Evolutionary conservation across 2,113 vertebrate genomes (phyloP), one percentile per base, ranked within the genome.

Genomic region (Atlantisia rogersi): DNA sequence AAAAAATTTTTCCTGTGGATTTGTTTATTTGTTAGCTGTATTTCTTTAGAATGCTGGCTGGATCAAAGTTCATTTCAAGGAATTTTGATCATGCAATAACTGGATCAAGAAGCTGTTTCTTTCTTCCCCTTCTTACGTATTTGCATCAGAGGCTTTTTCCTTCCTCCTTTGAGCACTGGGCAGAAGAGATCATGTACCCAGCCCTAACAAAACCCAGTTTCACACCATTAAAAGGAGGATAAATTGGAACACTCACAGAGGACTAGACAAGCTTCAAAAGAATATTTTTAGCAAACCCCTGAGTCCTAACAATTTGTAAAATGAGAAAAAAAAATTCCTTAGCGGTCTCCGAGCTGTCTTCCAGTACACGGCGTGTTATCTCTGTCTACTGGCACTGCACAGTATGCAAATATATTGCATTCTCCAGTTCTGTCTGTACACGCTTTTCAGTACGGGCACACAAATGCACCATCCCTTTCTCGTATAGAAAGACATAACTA

Each of bases 171-270:
- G 56, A 92, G 88, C 40, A 4, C 64, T 73, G 63, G 88, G 63
- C 56, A 86, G 53, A 42, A 46, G 55, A 84, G 77, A 97, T 93
- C 24, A 44, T 4, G 70, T 21, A 76, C 18, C 55, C 50, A 69
- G 91, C 80, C 46, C 64, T 79, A 90, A 85, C 63, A 40, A 93
- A 96, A 89, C 74, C 77, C 52, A 63, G 63, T 74, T 95, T 83
- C 62, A 64, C 77, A 69, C 92, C 70, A 59, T 69, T 88, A 87
- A 91, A 92, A 86, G 84, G 3, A 88, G 44, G 56, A 78, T 79
- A 92, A 96, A 94, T 60, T 82, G 70, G 48, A 95, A 82, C 58
- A 55, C 84, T 96, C 60, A 29, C 1, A 48, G 88, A 95, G 35
- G 84, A 88, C 75, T 52, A 91, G 67, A 81, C 4, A 7, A 85